Evolutionary conservation across 2,888 invertebrate genomes (phyloP).

Genomic region (Amiota communis): DNA sequence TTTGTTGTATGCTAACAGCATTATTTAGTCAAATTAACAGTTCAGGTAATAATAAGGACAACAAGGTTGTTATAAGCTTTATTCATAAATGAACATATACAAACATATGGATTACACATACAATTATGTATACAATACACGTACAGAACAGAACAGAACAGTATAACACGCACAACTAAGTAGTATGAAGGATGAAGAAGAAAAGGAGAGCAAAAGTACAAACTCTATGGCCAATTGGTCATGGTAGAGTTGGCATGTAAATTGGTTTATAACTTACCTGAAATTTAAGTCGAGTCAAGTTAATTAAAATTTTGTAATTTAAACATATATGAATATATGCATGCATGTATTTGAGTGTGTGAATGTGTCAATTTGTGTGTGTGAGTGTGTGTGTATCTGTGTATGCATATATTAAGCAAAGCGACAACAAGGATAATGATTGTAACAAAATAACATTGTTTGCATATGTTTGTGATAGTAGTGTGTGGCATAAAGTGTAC

Average conservation of each 20-base stretch:
- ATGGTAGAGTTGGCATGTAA: slow-evolving; percentile 2
- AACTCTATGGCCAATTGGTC: not conserved
- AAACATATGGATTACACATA: too few species aligned
- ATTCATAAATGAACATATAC: too few species aligned
- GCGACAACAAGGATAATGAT: not conserved
- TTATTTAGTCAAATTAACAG: too few species aligned
- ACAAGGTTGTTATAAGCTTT: too few species aligned
- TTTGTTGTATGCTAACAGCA: too few species aligned
- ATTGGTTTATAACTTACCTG: slow-evolving; percentile 1
- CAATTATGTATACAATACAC: not conserved
- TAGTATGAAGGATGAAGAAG: not conserved
- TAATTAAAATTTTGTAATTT: slow-evolving; percentile 5
- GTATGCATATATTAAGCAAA: not conserved
- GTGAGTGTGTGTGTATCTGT: slow-evolving; percentile 27
- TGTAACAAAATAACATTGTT: not conserved
- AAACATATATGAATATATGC: not conserved
- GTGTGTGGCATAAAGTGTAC: not conserved
- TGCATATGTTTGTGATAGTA: not conserved
- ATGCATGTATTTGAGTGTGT: not conserved
- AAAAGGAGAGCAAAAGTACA: not conserved
- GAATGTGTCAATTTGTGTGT: slow-evolving; percentile 18
- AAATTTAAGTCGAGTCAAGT: not conserved
- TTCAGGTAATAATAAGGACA: too few species aligned
- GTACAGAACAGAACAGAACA: not conserved
- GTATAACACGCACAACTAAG: not conserved